Evolutionary conservation across 2,797 vertebrate genomes (phyloP).

Genomic region (Dermochelys coriacea): DNA sequence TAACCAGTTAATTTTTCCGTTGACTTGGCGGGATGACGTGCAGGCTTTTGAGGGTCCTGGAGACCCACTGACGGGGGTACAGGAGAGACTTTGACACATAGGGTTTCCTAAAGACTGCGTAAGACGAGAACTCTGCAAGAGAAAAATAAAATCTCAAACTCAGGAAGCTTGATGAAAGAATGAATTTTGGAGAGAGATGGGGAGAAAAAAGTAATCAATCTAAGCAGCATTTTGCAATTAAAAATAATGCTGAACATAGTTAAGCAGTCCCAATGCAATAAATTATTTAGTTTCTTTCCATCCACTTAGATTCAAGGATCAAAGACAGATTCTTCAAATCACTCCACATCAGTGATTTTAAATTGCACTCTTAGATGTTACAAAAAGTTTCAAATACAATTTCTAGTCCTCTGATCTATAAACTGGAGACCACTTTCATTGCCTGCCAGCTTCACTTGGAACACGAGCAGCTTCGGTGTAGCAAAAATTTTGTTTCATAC

Average conservation of each 20-base stretch:
- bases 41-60: constrained; percentile 32
- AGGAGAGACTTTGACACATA: constrained; percentile 40
- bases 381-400: background rate
- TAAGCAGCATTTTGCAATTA: background rate
- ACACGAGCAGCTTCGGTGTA: background rate
- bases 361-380: background rate
- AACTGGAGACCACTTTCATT: background rate
- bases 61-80: background rate
- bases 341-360: background rate
- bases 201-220: background rate
- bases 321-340: background rate
- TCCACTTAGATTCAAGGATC: background rate
- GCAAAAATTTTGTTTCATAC: background rate
- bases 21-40: constrained; percentile 25
- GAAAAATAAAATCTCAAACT: background rate
- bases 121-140: constrained; percentile 57
- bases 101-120: constrained; percentile 46
- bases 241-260: background rate
- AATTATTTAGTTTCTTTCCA: background rate
- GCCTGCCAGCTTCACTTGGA: rapidly evolving
- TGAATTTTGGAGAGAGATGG: background rate
- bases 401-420: background rate
- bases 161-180: background rate
- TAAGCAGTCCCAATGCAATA: background rate
- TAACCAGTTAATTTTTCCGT: constrained; percentile 53